phyloP scores from a whole-genome alignment of 2,113 vertebrate species.

The Halichoeres trimaculatus region DNA sequence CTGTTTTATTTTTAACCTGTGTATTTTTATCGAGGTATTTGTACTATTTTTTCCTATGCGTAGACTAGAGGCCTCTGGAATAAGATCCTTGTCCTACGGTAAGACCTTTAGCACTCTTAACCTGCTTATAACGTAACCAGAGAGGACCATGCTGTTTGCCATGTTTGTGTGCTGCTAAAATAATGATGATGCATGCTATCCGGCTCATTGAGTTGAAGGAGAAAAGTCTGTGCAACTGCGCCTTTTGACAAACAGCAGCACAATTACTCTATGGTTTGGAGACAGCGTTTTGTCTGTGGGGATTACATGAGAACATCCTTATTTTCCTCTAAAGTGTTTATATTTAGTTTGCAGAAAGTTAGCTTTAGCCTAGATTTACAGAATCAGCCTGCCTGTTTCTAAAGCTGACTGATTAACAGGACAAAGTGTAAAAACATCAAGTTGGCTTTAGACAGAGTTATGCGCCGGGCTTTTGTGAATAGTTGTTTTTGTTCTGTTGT shows the following conservation, averaged over 20 bases:
- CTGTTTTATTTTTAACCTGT: conserved; percentile 63
- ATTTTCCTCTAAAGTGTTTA: not conserved
- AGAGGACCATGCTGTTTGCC: not conserved
- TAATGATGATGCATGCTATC: not conserved
- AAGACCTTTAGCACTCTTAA: conserved; percentile 23
- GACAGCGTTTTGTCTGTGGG: too few species aligned
- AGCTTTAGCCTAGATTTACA: not conserved
- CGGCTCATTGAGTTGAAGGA: not conserved
- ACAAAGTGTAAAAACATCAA: not conserved
- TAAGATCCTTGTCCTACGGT: conserved; percentile 42
- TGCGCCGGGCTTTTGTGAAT: not conserved
- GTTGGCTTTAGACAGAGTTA: not conserved
- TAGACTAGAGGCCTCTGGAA: conserved; percentile 38
- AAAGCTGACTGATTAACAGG: not conserved
- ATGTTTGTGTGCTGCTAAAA: conserved; percentile 9
- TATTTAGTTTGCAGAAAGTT: not conserved
- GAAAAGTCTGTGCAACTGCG: not conserved
- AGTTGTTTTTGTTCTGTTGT: not conserved
- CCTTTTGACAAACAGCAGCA: not conserved
- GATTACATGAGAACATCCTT: not conserved
- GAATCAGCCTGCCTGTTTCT: not conserved
- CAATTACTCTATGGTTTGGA: not conserved
- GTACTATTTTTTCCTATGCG: conserved; percentile 65
- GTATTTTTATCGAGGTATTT: conserved; percentile 74
- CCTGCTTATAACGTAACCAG: conserved; percentile 10